phyloP scores from a whole-genome alignment of 2,113 vertebrate genomes.

The Gavia stellata region DNA sequence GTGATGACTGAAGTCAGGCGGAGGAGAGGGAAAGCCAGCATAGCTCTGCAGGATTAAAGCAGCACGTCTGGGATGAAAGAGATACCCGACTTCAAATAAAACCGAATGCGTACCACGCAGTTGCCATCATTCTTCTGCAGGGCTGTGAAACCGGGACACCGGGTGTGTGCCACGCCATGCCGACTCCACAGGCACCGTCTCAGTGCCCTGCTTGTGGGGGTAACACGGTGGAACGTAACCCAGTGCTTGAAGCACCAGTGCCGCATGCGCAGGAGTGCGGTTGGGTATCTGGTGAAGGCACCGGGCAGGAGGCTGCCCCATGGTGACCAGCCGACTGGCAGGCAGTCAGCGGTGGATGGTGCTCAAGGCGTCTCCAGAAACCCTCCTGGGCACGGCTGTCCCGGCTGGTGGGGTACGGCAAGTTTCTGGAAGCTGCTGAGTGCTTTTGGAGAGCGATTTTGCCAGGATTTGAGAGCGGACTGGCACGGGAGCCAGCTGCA shows the following conservation, averaged over 20 bases:
- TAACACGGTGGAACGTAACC: rapidly evolving
- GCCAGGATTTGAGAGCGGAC: rapidly evolving
- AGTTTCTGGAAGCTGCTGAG: rapidly evolving
- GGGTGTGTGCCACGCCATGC: rapidly evolving
- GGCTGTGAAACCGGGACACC: not conserved
- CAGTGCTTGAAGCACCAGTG: rapidly evolving
- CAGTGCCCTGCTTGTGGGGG: rapidly evolving
- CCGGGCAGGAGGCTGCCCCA: not conserved
- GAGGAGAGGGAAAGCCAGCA: not conserved
- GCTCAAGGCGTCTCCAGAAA: not conserved
- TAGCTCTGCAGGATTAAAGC: not conserved
- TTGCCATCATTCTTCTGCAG: not conserved
- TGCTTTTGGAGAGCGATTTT: not conserved
- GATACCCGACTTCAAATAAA: not conserved
- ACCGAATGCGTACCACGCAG: rapidly evolving
- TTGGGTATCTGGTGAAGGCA: rapidly evolving
- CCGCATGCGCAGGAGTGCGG: rapidly evolving
- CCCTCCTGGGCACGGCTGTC: not conserved
- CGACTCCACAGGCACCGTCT: rapidly evolving
- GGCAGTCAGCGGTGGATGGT: rapidly evolving
- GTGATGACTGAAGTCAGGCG: not conserved
- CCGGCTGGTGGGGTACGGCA: rapidly evolving
- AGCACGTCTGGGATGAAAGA: not conserved
- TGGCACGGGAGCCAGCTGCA: not conserved
- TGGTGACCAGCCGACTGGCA: rapidly evolving